A percentile compares a stretch with the other conserved stretches of the same genome.
These are phyloP conservation scores for Lipophrys pholis DNA, from an alignment of 2,113 vertebrate genomes.

Conservation along the genomic window DNA sequence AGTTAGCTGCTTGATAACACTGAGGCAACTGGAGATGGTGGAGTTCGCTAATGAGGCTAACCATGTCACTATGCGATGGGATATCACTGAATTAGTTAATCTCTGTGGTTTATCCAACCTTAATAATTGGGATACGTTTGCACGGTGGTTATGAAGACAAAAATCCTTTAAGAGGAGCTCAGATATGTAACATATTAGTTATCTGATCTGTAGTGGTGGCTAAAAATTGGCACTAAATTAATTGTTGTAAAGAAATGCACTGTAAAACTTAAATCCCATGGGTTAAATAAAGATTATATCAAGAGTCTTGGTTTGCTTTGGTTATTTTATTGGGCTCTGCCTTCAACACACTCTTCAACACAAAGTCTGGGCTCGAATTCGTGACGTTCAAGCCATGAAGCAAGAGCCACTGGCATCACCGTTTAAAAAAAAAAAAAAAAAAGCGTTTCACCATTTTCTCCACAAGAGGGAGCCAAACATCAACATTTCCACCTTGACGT, in stretches of 20 bases:
- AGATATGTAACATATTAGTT: conserved; percentile 81
- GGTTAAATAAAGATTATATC: conserved; percentile 84
- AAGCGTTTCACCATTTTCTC: too few relatives aligned
- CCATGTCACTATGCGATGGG: conserved; percentile 39
- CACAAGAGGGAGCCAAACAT: too few relatives aligned
- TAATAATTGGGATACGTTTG: conserved; percentile 64
- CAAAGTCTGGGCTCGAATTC: too few relatives aligned
- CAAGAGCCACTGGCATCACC: too few relatives aligned
- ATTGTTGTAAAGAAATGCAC: conserved; percentile 87
- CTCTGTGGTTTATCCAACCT: conserved; percentile 50
- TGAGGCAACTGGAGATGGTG: conserved; percentile 55
- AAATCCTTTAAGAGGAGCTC: conserved; percentile 67
- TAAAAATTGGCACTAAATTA: conserved; percentile 82
- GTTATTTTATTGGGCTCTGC: neutral
- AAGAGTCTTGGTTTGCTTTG: conserved; percentile 33
- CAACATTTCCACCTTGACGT: too few relatives aligned
- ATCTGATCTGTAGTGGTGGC: conserved; percentile 82
- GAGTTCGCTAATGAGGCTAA: conserved; percentile 54
- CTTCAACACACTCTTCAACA: too few relatives aligned
- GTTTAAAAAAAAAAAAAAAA: too few relatives aligned
- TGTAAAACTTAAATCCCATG: conserved; percentile 85
- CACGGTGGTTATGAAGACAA: conserved; percentile 75
- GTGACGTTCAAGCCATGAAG: too few relatives aligned
- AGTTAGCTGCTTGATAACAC: conserved; percentile 75
- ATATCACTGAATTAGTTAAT: conserved; percentile 63